These are phyloP conservation scores for Byasa hedistus DNA, from an alignment of 2,888 invertebrate genomes.

Conservation along the genomic window DNA sequence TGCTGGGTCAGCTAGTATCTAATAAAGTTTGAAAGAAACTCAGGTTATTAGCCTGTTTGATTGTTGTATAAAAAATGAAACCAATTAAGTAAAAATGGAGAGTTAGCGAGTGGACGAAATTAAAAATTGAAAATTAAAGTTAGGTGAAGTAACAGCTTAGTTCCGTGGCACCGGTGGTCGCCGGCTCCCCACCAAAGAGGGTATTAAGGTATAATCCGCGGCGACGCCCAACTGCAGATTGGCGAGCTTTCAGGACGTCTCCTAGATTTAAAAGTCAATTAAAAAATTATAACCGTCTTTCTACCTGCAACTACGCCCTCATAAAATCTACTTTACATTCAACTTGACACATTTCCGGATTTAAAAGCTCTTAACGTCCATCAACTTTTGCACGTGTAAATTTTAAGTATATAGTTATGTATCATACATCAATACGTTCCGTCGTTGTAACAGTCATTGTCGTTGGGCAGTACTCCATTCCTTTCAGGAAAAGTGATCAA, in stretches of 20 bases:
- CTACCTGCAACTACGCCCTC: background rate
- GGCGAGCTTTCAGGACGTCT: conserved; percentile 1
- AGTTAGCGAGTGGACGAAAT: background rate
- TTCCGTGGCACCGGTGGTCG: background rate
- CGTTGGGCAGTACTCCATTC: too few relatives aligned
- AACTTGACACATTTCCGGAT: too few relatives aligned
- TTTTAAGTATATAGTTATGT: too few relatives aligned
- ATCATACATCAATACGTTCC: too few relatives aligned
- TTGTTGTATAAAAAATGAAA: too few relatives aligned
- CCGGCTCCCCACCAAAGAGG: background rate
- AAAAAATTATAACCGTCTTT: background rate
- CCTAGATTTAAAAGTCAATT: conserved; percentile 1
- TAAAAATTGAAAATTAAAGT: background rate
- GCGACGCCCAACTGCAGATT: conserved; percentile 1
- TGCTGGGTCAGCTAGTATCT: too few relatives aligned
- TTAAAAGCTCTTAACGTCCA: too few relatives aligned
- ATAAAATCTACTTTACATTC: background rate
- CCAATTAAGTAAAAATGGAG: background rate
- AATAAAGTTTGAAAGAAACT: too few relatives aligned
- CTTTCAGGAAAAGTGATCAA: too few relatives aligned
- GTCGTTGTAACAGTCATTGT: too few relatives aligned
- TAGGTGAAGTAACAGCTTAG: background rate
- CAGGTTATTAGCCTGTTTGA: too few relatives aligned
- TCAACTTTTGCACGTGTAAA: too few relatives aligned
- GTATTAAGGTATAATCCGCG: background rate